Percentiles rank a stretch among this genome's conserved stretches.
These are phyloP conservation scores for Chaetodon trifascialis DNA, from an alignment of 2,113 vertebrate genomes.

Conservation along the genomic window DNA sequence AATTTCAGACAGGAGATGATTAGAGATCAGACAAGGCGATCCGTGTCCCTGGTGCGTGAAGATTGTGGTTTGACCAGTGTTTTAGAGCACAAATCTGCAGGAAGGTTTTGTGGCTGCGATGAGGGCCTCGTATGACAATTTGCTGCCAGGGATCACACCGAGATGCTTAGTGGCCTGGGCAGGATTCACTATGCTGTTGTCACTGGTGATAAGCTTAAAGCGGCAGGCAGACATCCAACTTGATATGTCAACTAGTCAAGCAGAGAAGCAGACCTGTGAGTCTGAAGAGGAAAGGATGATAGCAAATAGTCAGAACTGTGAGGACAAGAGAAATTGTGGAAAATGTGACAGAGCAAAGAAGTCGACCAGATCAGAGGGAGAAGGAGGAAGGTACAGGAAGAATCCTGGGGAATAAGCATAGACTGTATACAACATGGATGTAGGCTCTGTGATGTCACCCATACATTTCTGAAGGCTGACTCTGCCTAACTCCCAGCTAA, in stretches of 20 bases:
- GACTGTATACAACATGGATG: too few relatives aligned
- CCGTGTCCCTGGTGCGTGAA: neutral
- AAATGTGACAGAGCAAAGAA: conserved; percentile 18
- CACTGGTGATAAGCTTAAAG: conserved; percentile 54
- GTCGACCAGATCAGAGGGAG: neutral
- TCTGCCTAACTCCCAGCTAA: too few relatives aligned
- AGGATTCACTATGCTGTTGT: conserved; percentile 59
- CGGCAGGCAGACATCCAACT: conserved; percentile 44
- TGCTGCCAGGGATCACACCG: conserved; percentile 49
- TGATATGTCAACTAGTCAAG: conserved; percentile 59
- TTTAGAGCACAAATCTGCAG: conserved; percentile 28
- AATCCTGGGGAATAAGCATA: neutral
- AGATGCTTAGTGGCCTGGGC: conserved; percentile 47
- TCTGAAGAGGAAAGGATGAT: conserved; percentile 31
- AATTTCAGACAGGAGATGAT: conserved; percentile 37
- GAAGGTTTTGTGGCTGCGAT: conserved; percentile 5
- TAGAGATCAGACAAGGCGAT: conserved; percentile 22
- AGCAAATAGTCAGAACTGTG: conserved; percentile 4
- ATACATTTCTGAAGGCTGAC: too few relatives aligned
- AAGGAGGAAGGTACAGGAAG: neutral
- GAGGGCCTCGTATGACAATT: conserved; percentile 33
- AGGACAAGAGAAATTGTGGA: conserved; percentile 9
- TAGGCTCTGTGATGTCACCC: too few relatives aligned
- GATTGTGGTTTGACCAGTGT: conserved; percentile 21
- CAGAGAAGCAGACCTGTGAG: conserved; percentile 33